These are phyloP conservation scores for Lepisosteus osseus DNA, from an alignment of 2,113 vertebrate species.

Conservation along the genomic window DNA sequence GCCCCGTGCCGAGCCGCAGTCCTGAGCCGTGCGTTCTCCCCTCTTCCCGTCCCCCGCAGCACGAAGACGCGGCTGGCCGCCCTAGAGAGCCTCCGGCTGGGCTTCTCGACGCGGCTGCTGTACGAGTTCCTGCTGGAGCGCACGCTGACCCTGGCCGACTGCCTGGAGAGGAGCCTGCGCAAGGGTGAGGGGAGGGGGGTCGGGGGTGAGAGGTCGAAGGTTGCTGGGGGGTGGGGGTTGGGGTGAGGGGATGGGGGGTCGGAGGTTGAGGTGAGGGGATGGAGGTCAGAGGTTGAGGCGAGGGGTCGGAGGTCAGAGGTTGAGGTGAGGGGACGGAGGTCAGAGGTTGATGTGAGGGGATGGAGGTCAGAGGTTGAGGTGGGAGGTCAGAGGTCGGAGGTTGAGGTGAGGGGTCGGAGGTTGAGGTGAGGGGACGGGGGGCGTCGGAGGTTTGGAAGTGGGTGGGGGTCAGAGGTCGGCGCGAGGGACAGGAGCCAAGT, in stretches of 20 bases:
- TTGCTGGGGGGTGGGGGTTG: neutral
- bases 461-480: neutral
- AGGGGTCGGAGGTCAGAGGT: too few species aligned
- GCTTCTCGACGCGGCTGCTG: conserved; percentile 76
- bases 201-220: neutral
- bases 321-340: too few species aligned
- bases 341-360: too few species aligned
- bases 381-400: neutral
- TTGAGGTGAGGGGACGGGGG: neutral
- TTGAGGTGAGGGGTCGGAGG: neutral
- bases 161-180: conserved; percentile 85
- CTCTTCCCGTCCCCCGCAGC: conserved; percentile 49
- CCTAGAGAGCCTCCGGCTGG: conserved; percentile 76
- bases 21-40: neutral
- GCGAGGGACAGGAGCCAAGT: neutral
- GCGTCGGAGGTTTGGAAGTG: neutral
- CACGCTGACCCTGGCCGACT: conserved; percentile 77
- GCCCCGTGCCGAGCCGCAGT: conserved; percentile 51
- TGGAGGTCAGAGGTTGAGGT: too few species aligned
- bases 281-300: too few species aligned
- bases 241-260: too few species aligned
- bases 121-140: conserved; percentile 81
- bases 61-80: conserved; percentile 76
- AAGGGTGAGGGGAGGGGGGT: conserved; percentile 70
- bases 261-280: too few species aligned